These are phyloP conservation scores for Nymphalis c-album DNA, from an alignment of 2,888 invertebrate species.

Conservation along the genomic window DNA sequence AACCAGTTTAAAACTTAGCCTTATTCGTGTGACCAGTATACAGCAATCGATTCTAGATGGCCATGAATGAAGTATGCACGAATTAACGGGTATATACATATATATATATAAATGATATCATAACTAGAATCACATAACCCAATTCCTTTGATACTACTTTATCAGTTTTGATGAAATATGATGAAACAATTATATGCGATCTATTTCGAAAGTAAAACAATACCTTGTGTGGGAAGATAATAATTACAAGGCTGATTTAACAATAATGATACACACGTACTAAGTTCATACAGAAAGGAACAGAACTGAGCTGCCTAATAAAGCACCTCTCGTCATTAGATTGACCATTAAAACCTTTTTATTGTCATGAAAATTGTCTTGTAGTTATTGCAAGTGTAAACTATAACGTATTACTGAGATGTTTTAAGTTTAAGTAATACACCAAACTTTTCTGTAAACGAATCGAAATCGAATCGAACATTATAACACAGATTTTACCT, in stretches of 20 bases:
- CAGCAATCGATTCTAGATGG: slow-evolving; percentile 4
- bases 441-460: too few species aligned
- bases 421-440: too few species aligned
- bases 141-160: too few species aligned
- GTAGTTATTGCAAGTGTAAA: neutral
- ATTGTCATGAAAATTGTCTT: neutral
- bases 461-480: too few species aligned
- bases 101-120: neutral
- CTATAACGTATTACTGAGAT: too few species aligned
- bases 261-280: neutral
- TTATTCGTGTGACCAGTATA: neutral
- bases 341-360: neutral
- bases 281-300: neutral
- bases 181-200: too few species aligned
- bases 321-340: neutral
- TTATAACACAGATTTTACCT: too few species aligned
- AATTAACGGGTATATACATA: neutral
- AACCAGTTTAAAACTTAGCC: neutral
- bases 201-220: too few species aligned
- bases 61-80: slow-evolving; percentile 10
- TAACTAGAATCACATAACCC: too few species aligned
- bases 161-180: too few species aligned
- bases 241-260: too few species aligned
- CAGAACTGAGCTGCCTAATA: neutral
- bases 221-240: too few species aligned